Percentiles rank a stretch among this genome's conserved stretches.
Evolutionary conservation across 2,888 invertebrate species (phyloP).

Genomic region (Philopedon plagiatum): DNA sequence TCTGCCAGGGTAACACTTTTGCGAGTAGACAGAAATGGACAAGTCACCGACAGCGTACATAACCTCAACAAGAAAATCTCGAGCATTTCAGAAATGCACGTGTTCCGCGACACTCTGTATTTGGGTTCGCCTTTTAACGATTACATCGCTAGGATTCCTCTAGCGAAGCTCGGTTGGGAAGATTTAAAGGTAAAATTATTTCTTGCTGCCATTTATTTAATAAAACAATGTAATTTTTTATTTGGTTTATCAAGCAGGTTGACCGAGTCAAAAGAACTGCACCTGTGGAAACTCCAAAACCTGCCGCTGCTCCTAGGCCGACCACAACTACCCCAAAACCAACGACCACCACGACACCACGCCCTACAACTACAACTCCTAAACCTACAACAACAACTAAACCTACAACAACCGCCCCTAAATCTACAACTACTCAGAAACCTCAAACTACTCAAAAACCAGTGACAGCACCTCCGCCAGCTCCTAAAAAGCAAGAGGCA

Average conservation of each 20-base stretch:
- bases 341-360: constrained; percentile 52
- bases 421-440: constrained; percentile 58
- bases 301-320: constrained; percentile 34
- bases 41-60: constrained; percentile 79
- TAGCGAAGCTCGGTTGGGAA: constrained; percentile 69
- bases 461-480: constrained; percentile 41
- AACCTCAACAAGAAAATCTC: constrained; percentile 73
- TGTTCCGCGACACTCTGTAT: constrained; percentile 76
- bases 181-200: constrained; percentile 55
- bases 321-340: constrained; percentile 53
- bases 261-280: constrained; percentile 32
- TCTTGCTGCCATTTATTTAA: background rate
- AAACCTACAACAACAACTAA: constrained; percentile 69
- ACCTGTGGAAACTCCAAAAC: constrained; percentile 22
- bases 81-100: constrained; percentile 77
- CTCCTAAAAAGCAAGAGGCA: constrained; percentile 49
- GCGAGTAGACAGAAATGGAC: constrained; percentile 80
- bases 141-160: constrained; percentile 77
- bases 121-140: constrained; percentile 80
- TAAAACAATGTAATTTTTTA: too few species aligned
- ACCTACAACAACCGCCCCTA: constrained; percentile 52
- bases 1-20: constrained; percentile 73
- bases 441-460: constrained; percentile 16
- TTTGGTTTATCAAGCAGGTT: too few species aligned
- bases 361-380: constrained; percentile 48